Conservation (phyloP, 2,797 vertebrate genomes). For the Crocidura indochinensis region DNA sequence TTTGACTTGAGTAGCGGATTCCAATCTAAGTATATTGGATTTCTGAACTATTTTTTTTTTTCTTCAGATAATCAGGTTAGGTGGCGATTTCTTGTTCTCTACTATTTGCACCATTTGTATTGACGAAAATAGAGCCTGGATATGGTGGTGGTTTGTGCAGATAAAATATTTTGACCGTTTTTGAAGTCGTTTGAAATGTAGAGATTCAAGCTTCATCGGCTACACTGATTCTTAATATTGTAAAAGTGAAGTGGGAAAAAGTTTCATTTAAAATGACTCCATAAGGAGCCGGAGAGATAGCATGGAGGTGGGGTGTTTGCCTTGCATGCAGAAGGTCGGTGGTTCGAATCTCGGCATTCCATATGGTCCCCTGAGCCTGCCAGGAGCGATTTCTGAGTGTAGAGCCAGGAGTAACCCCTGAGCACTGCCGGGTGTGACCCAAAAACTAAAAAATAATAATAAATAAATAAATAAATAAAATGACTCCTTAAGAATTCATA, state of each 20-base stretch:
- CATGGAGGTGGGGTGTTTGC: too few species aligned
- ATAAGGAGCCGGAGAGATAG: too few species aligned
- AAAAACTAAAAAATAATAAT: too few species aligned
- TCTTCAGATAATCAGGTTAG: too few species aligned
- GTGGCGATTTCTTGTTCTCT: neutral
- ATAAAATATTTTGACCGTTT: slow-evolving; percentile 66
- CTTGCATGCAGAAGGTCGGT: too few species aligned
- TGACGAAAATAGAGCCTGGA: neutral
- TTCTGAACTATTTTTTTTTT: slow-evolving; percentile 8
- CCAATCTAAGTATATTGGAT: neutral
- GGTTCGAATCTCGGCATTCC: too few species aligned
- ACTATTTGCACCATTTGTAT: slow-evolving; percentile 32
- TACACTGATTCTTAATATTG: slow-evolving; percentile 46
- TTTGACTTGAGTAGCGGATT: slow-evolving; percentile 25
- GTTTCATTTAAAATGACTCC: too few species aligned
- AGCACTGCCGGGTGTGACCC: too few species aligned
- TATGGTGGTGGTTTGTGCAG: slow-evolving; percentile 34
- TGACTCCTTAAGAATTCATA: neutral
- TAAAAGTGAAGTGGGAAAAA: neutral
- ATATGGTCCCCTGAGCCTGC: too few species aligned
- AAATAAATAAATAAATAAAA: too few species aligned
- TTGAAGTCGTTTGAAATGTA: slow-evolving; percentile 54
- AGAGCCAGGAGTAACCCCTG: too few species aligned
- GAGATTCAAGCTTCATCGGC: slow-evolving; percentile 19
- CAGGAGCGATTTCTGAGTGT: too few species aligned